Evolutionary conservation across 2,888 invertebrate genomes (phyloP).

Genomic region (Glyphotaelius pellucidus): DNA sequence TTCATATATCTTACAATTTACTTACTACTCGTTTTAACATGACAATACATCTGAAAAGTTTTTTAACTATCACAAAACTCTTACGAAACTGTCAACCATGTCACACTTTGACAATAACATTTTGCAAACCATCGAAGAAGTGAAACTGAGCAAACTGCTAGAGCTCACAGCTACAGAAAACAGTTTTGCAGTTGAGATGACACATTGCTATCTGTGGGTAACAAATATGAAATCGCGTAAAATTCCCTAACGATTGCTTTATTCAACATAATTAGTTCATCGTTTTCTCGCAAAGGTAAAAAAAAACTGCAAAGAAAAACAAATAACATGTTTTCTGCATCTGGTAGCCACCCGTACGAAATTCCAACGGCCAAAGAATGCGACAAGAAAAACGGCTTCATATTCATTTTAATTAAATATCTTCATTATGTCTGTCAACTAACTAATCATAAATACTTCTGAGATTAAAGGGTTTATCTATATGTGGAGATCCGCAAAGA

Average conservation of each 20-base stretch:
- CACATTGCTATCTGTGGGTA: neutral
- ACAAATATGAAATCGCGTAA: neutral
- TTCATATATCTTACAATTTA: too few species aligned
- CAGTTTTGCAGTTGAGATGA: neutral
- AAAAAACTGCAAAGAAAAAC: neutral
- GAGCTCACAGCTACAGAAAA: neutral
- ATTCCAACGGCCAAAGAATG: neutral
- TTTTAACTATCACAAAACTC: too few species aligned
- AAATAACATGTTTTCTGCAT: neutral
- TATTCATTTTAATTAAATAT: neutral
- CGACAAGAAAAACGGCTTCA: neutral
- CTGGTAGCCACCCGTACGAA: neutral
- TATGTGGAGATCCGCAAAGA: too few species aligned
- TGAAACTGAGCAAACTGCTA: neutral
- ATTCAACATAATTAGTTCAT: neutral
- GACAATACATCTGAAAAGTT: too few species aligned
- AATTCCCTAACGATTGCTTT: neutral
- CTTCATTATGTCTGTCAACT: neutral
- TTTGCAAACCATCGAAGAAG: too few species aligned
- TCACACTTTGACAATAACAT: too few species aligned
- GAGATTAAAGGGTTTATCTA: neutral
- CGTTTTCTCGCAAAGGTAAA: neutral
- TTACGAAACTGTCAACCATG: too few species aligned
- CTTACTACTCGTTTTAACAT: too few species aligned
- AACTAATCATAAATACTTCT: neutral